A percentile compares a stretch with the other conserved stretches of the same genome.
phyloP scores from a whole-genome alignment of 1,140 invertebrate species.

The Phthorimaea operculella region DNA sequence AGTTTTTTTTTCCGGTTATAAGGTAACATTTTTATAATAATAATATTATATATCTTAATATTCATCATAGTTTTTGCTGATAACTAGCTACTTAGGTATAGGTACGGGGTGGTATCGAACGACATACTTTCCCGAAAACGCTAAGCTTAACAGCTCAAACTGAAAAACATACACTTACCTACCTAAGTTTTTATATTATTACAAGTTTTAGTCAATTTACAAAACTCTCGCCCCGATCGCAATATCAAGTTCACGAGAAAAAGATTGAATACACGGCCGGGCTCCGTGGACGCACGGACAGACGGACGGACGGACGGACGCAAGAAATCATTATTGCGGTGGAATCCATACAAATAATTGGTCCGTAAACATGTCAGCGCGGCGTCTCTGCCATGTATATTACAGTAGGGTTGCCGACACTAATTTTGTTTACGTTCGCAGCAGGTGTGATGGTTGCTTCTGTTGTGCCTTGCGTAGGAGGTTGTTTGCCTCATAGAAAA shows the following conservation, averaged over 20 bases:
- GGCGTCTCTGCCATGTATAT: conserved; percentile 63
- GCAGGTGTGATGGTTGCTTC: neutral
- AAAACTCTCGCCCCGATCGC: conserved; percentile 39
- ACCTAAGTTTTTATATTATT: neutral
- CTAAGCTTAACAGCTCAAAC: too few species aligned
- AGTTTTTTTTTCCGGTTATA: too few species aligned
- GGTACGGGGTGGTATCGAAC: too few species aligned
- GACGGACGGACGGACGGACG: conserved; percentile 37
- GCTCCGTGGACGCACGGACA: conserved; percentile 12
- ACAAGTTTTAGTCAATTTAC: conserved; percentile 13
- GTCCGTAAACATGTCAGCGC: conserved; percentile 65
- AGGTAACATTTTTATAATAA: too few species aligned
- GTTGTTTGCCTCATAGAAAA: too few species aligned
- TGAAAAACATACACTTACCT: neutral
- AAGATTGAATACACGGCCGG: conserved; percentile 39
- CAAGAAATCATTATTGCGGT: conserved; percentile 65
- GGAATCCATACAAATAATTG: conserved; percentile 68
- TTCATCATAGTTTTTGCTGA: too few species aligned
- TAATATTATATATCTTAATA: too few species aligned
- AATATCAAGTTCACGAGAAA: conserved; percentile 48
- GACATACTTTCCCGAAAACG: too few species aligned
- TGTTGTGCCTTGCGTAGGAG: too few species aligned
- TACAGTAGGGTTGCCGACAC: conserved; percentile 44
- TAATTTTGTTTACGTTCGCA: conserved; percentile 6
- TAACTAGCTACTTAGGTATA: too few species aligned